A percentile compares a stretch with the other conserved stretches of the same genome.
Conservation (phyloP, 2,113 vertebrate genomes). For the Ranitomeya variabilis region DNA sequence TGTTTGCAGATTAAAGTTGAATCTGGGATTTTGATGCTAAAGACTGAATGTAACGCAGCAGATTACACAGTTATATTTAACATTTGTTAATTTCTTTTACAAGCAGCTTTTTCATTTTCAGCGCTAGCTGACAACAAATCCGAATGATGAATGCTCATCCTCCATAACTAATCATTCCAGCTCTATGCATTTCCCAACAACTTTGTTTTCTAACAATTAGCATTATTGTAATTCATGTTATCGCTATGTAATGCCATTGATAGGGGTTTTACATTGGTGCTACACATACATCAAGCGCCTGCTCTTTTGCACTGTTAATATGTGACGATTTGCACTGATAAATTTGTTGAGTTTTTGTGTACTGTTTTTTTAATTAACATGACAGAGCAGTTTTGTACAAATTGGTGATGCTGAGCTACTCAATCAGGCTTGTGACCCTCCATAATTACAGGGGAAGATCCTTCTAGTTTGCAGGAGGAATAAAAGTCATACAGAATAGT, state of each 20-base stretch:
- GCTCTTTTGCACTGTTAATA: too few species aligned
- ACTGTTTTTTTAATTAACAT: too few species aligned
- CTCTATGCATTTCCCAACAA: background rate
- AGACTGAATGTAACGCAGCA: conserved; percentile 72
- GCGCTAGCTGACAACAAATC: conserved; percentile 57
- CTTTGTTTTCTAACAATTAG: background rate
- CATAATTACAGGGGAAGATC: too few species aligned
- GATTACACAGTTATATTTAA: conserved; percentile 66
- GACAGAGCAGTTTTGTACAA: too few species aligned
- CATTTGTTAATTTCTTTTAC: conserved; percentile 31
- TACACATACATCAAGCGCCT: too few species aligned
- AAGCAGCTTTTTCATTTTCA: conserved; percentile 59
- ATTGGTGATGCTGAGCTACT: too few species aligned
- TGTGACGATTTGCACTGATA: too few species aligned
- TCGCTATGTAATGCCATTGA: background rate
- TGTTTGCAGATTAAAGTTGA: conserved; percentile 70
- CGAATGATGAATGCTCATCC: conserved; percentile 61
- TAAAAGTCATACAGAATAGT: too few species aligned
- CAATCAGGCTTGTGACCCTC: too few species aligned
- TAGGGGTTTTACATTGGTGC: too few species aligned
- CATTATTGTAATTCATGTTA: conserved; percentile 27
- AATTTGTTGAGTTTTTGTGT: too few species aligned
- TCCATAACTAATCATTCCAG: conserved; percentile 58
- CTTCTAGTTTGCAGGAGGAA: too few species aligned
- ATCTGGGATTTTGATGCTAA: conserved; percentile 78